A percentile compares a stretch with the other conserved stretches of the same genome.
phyloP scores from a whole-genome alignment of 2,888 invertebrate genomes.

The Isotomurus palustris region DNA sequence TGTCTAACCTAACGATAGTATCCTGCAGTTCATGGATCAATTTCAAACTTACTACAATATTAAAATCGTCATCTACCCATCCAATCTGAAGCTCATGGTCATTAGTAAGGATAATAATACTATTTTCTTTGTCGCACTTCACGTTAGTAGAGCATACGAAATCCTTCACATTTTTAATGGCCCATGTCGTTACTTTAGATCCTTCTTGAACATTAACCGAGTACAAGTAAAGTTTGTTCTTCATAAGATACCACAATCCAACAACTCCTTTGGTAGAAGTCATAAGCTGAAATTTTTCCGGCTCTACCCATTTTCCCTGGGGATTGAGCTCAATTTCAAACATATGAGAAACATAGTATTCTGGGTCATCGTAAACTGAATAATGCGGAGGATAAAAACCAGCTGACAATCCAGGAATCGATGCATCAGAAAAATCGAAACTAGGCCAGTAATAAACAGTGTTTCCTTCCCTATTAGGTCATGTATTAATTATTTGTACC shows the following conservation, averaged over 20 bases:
- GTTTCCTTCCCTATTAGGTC: slow-evolving; percentile 37
- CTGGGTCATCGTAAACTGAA: slow-evolving; percentile 44
- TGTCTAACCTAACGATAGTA: slow-evolving; percentile 19
- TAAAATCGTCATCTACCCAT: slow-evolving; percentile 38
- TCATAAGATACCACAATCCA: slow-evolving; percentile 34
- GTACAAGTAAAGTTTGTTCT: slow-evolving; percentile 33
- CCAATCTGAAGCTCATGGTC: slow-evolving; percentile 32
- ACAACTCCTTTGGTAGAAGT: not conserved
- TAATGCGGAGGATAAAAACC: slow-evolving; percentile 46
- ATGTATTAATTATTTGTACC: not conserved
- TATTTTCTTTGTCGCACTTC: slow-evolving; percentile 13
- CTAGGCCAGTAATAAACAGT: slow-evolving; percentile 42
- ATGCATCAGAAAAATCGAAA: slow-evolving; percentile 37
- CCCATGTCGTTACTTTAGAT: slow-evolving; percentile 29
- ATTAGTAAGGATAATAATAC: slow-evolving; percentile 25
- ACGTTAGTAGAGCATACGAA: slow-evolving; percentile 29
- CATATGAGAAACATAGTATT: slow-evolving; percentile 33
- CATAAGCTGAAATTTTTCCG: slow-evolving; percentile 33
- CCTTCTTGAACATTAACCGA: slow-evolving; percentile 37
- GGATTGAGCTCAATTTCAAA: slow-evolving; percentile 35
- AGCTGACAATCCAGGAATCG: slow-evolving; percentile 32
- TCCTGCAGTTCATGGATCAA: slow-evolving; percentile 16
- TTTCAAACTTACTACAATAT: slow-evolving; percentile 13
- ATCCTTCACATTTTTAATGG: slow-evolving; percentile 33
- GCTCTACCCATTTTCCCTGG: slow-evolving; percentile 38